phyloP scores from a whole-genome alignment of 1,140 invertebrate genomes.

The Brachionus asplanchnoidis region DNA sequence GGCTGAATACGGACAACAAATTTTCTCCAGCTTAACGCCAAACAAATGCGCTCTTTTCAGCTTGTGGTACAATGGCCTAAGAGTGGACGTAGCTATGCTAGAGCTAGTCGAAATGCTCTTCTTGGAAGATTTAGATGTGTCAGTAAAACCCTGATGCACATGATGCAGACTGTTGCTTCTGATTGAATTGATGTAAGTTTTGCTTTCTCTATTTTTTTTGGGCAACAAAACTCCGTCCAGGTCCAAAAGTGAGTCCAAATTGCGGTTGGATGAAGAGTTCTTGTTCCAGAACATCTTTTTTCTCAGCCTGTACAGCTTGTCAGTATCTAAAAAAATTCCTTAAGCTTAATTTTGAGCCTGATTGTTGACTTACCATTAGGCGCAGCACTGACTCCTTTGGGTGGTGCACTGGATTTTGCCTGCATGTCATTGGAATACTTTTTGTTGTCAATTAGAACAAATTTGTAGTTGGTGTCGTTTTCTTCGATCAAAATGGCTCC shows the following conservation, averaged over 20 bases:
- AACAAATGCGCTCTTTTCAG: not conserved
- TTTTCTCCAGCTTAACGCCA: slow-evolving; percentile 35
- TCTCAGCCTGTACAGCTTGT: not conserved
- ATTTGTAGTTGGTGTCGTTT: not conserved
- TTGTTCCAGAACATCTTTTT: slow-evolving; percentile 19
- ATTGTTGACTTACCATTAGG: not conserved
- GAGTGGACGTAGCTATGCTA: not conserved
- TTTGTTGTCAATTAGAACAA: slow-evolving; percentile 8
- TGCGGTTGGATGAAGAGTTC: not conserved
- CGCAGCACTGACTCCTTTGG: not conserved
- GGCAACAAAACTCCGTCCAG: not conserved
- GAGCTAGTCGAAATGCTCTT: not conserved
- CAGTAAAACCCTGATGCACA: not conserved
- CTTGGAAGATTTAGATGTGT: not conserved
- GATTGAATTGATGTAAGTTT: not conserved
- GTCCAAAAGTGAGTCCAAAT: not conserved
- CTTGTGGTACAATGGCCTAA: slow-evolving; percentile 7
- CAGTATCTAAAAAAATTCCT: not conserved
- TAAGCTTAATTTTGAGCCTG: not conserved
- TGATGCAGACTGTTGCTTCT: slow-evolving; percentile 22
- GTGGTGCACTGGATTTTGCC: not conserved
- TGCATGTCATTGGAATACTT: not conserved
- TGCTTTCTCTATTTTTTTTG: not conserved
- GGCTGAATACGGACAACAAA: not conserved
- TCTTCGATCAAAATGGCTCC: not conserved